Conservation (phyloP, 2,113 vertebrate species). For the Ciconia stormi region DNA sequence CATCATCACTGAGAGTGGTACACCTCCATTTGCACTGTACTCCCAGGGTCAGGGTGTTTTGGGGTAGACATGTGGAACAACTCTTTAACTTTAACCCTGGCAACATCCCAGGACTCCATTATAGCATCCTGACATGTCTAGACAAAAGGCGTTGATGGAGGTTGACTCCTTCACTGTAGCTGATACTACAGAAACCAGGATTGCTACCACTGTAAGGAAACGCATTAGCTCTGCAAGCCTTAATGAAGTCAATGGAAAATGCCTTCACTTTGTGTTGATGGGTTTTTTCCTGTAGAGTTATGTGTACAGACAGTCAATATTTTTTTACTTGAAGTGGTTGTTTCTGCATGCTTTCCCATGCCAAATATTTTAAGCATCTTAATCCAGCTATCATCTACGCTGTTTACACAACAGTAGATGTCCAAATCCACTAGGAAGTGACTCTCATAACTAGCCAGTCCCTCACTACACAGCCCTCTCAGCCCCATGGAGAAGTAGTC, state of each 20-base stretch:
- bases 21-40: not conserved
- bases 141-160: not conserved
- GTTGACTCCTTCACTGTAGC: not conserved
- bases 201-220: not conserved
- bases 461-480: not conserved
- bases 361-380: not conserved
- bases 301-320: not conserved
- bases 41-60: not conserved
- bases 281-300: not conserved
- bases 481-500: accelerated
- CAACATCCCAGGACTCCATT: accelerated
- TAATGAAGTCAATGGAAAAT: not conserved
- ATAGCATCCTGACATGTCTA: not conserved
- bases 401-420: not conserved
- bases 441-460: not conserved
- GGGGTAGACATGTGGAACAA: not conserved
- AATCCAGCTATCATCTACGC: not conserved
- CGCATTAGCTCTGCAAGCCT: not conserved
- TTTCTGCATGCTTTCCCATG: not conserved
- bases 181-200: not conserved
- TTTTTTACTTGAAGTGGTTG: not conserved
- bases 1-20: not conserved
- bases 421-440: not conserved
- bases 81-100: not conserved
- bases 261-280: not conserved